A percentile compares a stretch with the other conserved stretches of the same genome.
These are phyloP conservation scores for Drosophila cracens DNA, from an alignment of 2,888 invertebrate genomes.

Conservation along the genomic window DNA sequence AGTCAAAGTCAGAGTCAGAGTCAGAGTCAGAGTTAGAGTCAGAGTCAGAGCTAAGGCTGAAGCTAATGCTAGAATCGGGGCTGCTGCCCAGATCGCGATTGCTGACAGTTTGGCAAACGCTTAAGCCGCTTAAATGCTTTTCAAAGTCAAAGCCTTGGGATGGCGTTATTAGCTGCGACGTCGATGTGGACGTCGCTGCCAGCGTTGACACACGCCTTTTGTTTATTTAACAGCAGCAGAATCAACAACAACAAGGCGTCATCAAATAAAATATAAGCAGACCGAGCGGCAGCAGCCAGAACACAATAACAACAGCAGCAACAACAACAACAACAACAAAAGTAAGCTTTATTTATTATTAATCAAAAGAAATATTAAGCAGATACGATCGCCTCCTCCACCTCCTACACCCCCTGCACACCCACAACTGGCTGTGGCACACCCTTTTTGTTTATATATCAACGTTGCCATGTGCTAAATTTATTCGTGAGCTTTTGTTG, in stretches of 20 bases:
- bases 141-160: slow-evolving; percentile 80
- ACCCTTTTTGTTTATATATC: slow-evolving; percentile 33
- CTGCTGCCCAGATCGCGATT: slow-evolving; percentile 30
- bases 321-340: slow-evolving; percentile 29
- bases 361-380: slow-evolving; percentile 69
- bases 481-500: slow-evolving; percentile 57
- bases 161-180: slow-evolving; percentile 43
- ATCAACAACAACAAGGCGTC: slow-evolving; percentile 38
- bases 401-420: slow-evolving; percentile 6
- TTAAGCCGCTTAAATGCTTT: slow-evolving; percentile 75
- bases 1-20: slow-evolving; percentile 9
- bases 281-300: slow-evolving; percentile 63
- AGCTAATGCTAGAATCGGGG: slow-evolving; percentile 20
- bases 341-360: slow-evolving; percentile 74
- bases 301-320: slow-evolving; percentile 16
- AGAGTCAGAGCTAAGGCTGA: slow-evolving; percentile 7
- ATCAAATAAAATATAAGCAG: slow-evolving; percentile 73
- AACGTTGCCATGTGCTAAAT: slow-evolving; percentile 45
- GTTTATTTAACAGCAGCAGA: slow-evolving; percentile 64
- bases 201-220: slow-evolving; percentile 79
- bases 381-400: slow-evolving; percentile 3
- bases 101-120: slow-evolving; percentile 40
- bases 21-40: not conserved
- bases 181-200: slow-evolving; percentile 1
- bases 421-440: not conserved